Evolutionary conservation across 2,888 invertebrate species (phyloP), one percentile per base, ranked within the genome.

Genomic region (Hydrotaea diabolus): DNA sequence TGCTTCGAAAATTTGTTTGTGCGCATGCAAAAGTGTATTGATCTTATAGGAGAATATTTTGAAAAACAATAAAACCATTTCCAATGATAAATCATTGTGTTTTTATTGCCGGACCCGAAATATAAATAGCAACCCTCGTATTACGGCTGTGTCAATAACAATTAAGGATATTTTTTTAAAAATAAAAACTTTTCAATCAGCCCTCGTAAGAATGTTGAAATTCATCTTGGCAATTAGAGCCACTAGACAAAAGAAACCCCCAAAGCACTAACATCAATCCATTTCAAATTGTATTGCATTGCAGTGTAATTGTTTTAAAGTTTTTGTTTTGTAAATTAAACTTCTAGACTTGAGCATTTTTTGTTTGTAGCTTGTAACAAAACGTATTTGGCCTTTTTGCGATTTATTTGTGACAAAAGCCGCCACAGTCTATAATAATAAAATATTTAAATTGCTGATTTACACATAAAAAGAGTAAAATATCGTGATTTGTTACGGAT

Each of bases 381-480:
- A 23, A 21, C 57, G 13, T 13, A 2, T 3, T 57, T 57, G 3
- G 57, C 7, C 57, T 7, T 26, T 23, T 43, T 15, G 21, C 46
- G 46, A 69, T 69, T 46, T 23, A 69, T 69, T 69, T 69, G 23
- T 43, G 66, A 66, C 62, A 62, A 62, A n/a, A 11, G 55, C 55
- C 64, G 36, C 21, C 64, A 64, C 23, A 23, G 62, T 19, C 43
- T 23, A 23, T 23, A 46, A 43, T 7, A 69, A 43, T 39, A 39
- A 66, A 66, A 69, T 69, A 69, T 69, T 69, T 21, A 43, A 69
- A 46, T 31, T 13, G 43, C 39, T 7, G 31, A 31, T 43, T n/a
- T 62, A 23, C n/a, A n/a, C n/a, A n/a, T n/a, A n/a, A n/a, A n/a
- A n/a, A 31, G 15, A 46, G 19, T 46, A 23, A 7, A 69, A 69